Evolutionary conservation across 2,113 vertebrate species (phyloP), one percentile per base, ranked within the genome.

Genomic region (Brachionichthys hirsutus): DNA sequence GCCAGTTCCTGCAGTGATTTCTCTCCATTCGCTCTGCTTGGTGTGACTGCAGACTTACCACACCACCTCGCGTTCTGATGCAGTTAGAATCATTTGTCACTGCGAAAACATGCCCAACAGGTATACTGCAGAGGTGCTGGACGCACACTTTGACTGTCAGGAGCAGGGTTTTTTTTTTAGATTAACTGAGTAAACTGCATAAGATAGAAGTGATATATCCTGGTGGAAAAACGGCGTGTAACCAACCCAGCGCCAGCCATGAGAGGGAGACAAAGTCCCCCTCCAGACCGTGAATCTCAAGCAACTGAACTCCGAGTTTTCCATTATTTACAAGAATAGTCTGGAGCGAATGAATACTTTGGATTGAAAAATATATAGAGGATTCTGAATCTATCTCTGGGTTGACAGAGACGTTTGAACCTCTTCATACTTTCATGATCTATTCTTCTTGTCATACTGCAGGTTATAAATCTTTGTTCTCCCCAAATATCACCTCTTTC

Each of bases 181-280:
- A n/a, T 46, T 48, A 30, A 47, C n/a, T 9, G 6, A 12, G 15
- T 8, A 12, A 59, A 38, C 46, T 55, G 16, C 50, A 41, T 10
- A 13, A 16, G 9, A 19, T 24, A 2, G 30, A 55, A 20, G 52
- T 2, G 12, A 19, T 40, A n/a, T 30, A 18, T 44, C 10, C 34
- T 16, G 20, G 18, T 48, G 9, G 17, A 30, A 12, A 54, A 46
- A 41, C 19, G 45, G 18, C 9, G 17, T 16, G 49, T 43, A 10
- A 10, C 36, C 3, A 30, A 41, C 10, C 9, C 16, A 4, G 24
- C 9, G 6, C 9, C 16, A 51, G 63, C 83, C 90, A 88, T 73
- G 12, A 90, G 90, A 82, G 89, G 88, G 90, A 83, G 87, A 90
- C 80, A 78, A 55, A 85, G 77, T 44, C 43, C 72, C 75, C 77